phyloP scores from a whole-genome alignment of 1,140 invertebrate genomes.

The Drosophila micromelanica region DNA sequence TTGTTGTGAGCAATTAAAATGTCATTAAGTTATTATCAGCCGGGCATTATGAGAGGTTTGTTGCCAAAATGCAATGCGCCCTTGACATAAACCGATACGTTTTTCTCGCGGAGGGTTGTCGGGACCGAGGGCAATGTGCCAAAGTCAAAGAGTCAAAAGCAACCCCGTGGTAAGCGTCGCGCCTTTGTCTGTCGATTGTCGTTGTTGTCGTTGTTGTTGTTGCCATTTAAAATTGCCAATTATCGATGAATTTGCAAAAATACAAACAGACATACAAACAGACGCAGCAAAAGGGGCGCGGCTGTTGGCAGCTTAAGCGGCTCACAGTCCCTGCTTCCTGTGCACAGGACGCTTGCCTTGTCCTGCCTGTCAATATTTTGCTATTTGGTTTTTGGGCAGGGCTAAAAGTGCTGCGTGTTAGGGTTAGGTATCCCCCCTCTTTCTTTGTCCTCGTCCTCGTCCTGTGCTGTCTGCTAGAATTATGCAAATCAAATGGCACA shows the following conservation, averaged over 20 bases:
- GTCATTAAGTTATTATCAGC: slow-evolving; percentile 77
- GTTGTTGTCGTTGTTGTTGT: slow-evolving; percentile 43
- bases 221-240: slow-evolving; percentile 81
- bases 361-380: slow-evolving; percentile 55
- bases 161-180: slow-evolving; percentile 48
- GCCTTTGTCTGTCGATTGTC: slow-evolving; percentile 40
- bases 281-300: slow-evolving; percentile 47
- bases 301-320: slow-evolving; percentile 65
- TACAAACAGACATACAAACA: slow-evolving; percentile 74
- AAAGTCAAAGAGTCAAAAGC: slow-evolving; percentile 71
- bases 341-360: slow-evolving; percentile 29
- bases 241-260: slow-evolving; percentile 82
- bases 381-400: slow-evolving; percentile 48
- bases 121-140: slow-evolving; percentile 50
- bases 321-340: slow-evolving; percentile 32
- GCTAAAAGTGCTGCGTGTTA: slow-evolving; percentile 20
- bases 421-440: slow-evolving; percentile 34
- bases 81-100: slow-evolving; percentile 59
- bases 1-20: slow-evolving; percentile 78
- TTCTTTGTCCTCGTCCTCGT: slow-evolving; percentile 18
- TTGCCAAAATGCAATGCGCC: slow-evolving; percentile 65
- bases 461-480: slow-evolving; percentile 55
- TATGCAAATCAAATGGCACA: slow-evolving; percentile 81
- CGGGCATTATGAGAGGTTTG: slow-evolving; percentile 64
- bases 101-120: slow-evolving; percentile 23